Evolutionary conservation across 1,140 invertebrate genomes (phyloP), one percentile per base, ranked within the genome.

Genomic region (Drosophila nannoptera): DNA sequence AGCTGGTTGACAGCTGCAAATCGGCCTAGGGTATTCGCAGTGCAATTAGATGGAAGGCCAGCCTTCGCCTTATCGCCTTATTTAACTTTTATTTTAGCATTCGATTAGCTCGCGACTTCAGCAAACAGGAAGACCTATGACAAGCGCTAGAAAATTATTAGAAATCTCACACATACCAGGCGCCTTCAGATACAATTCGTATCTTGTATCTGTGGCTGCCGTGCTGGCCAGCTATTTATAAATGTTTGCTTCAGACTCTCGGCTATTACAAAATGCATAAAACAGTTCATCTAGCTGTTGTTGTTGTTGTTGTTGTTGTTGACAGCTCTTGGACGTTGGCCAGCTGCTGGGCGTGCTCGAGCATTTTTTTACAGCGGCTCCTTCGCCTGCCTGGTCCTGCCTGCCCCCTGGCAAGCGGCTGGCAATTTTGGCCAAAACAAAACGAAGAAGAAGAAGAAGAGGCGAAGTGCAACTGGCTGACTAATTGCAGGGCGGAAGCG

Each of bases 401-500:
- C n/a, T 5, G 6, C 48, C 48, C 6, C n/a, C 9, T 36, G n/a
- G n/a, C 31, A n/a, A 36, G 42, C 33, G 55, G 35, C 52, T 67
- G 55, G 59, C 1, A 45, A 54, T 61, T 61, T 60, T 50, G 56
- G 49, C 63, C 69, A 48, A 16, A 12, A 50, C 38, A 45, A 22
- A 42, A 52, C 14, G 22, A 32, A 31, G 43, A 11, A 42, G 5
- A 14, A 48, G 22, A 29, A 31, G 43, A 11, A 42, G 5, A 14
- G 40, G 22, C 12, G 33, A 22, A 14, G 58, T 48, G 35, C 56
- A 61, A 59, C 46, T 58, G 43, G 35, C 64, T 73, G 71, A 73
- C 71, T 73, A 73, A 73, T 73, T 69, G 60, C 16, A 69, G 69
- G 70, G 69, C 75, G 76, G 77, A 80, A 80, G 77, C 61, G 54